A percentile compares a stretch with the other conserved stretches of the same genome.
Conservation (phyloP, 2,888 invertebrate genomes). For the Lasioglossum vierecki region DNA sequence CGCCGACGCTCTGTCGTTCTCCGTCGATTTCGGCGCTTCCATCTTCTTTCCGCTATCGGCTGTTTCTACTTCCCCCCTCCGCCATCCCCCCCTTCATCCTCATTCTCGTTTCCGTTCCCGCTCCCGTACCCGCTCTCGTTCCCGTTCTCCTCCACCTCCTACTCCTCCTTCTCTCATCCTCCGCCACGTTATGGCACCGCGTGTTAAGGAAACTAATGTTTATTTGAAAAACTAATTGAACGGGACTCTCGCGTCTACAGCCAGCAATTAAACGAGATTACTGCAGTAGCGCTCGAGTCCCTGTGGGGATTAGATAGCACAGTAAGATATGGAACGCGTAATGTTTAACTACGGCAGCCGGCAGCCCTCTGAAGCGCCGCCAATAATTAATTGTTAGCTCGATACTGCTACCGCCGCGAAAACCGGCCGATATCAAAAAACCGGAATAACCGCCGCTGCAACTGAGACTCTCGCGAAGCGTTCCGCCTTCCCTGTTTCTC, state of each 20-base stretch:
- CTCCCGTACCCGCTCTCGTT: constrained; percentile 48
- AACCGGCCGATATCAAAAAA: constrained; percentile 72
- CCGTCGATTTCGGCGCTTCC: constrained; percentile 51
- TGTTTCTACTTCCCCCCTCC: constrained; percentile 24
- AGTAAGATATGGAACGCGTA: constrained; percentile 84
- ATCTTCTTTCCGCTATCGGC: constrained; percentile 60
- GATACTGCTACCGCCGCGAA: constrained; percentile 69
- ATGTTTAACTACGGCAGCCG: constrained; percentile 82
- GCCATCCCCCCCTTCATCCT: constrained; percentile 26
- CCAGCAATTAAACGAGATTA: constrained; percentile 84
- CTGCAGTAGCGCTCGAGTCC: constrained; percentile 80
- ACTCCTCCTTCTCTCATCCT: constrained; percentile 66
- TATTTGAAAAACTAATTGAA: constrained; percentile 83
- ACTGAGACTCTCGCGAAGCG: constrained; percentile 44
- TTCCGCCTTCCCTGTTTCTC: constrained; percentile 30
- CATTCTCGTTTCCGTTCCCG: constrained; percentile 50
- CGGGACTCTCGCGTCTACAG: constrained; percentile 83
- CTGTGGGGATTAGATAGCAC: constrained; percentile 83
- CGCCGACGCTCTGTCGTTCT: constrained; percentile 39
- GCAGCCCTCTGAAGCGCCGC: constrained; percentile 78
- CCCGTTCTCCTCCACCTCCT: constrained; percentile 67
- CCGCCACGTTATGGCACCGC: constrained; percentile 80
- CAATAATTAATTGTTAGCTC: constrained; percentile 83
- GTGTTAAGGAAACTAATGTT: constrained; percentile 83
- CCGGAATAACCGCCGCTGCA: constrained; percentile 63